phyloP scores from a whole-genome alignment of 2,888 invertebrate species.

The Euphydryas editha region DNA sequence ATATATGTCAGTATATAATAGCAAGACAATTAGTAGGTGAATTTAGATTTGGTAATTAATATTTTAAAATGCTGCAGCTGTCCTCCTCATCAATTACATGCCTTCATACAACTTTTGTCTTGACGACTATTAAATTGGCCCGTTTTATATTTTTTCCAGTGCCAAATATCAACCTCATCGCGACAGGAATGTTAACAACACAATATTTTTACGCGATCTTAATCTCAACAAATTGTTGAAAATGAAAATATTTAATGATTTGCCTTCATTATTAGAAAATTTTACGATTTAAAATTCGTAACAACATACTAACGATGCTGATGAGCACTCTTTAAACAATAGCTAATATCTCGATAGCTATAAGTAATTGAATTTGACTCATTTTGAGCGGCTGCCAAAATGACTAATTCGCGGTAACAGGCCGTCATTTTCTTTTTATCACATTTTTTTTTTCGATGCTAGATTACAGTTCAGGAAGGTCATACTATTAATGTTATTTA shows the following conservation, averaged over 20 bases:
- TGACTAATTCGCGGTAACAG: conserved; percentile 72
- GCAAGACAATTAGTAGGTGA: background rate
- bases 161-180: conserved; percentile 78
- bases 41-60: conserved; percentile 7
- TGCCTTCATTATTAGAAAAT: conserved; percentile 58
- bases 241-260: conserved; percentile 70
- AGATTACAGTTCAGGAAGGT: conserved; percentile 51
- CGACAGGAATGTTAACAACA: conserved; percentile 77
- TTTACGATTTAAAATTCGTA: conserved; percentile 43
- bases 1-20: background rate
- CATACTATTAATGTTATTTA: conserved; percentile 56
- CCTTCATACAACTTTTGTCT: conserved; percentile 71
- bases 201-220: conserved; percentile 75
- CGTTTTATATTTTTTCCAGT: conserved; percentile 71
- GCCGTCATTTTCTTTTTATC: conserved; percentile 68
- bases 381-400: conserved; percentile 76
- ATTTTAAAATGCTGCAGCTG: conserved; percentile 61
- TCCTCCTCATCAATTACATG: conserved; percentile 71
- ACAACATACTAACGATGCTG: conserved; percentile 60
- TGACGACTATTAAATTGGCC: conserved; percentile 74
- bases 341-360: conserved; percentile 61
- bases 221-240: conserved; percentile 77
- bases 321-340: conserved; percentile 69
- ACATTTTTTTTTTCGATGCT: conserved; percentile 63
- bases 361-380: conserved; percentile 69